Base-by-base conservation (phyloP, 2,888 invertebrate genomes). In the Halocaridina rubra region DNA sequence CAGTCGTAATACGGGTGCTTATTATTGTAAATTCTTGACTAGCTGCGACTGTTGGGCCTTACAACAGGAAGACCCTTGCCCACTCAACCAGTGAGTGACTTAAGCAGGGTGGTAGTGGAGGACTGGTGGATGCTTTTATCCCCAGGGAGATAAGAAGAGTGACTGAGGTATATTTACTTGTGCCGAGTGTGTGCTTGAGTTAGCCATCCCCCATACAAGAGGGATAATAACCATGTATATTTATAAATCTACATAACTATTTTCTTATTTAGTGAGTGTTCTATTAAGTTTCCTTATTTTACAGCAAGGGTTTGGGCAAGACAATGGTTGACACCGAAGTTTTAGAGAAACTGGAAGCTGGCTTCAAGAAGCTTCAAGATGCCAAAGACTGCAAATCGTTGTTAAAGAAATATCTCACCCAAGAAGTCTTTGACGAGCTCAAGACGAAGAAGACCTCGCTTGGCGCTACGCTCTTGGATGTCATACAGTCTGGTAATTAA, bases 371-470 rank as follows among this genome's bases (percentile, higher is more conserved):
- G 93, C 93, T 97, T 90, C 93, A 94, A 90, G 95, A 93, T 89
- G 96, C 96, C 88, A 88, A 89, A 69, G 96, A 97, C 92, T 98
- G 97, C 92, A 97, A 98, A 93, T 98, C 98, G 24, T 94, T 99
- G 92, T 93, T 98, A 93, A 98, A 98, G 94, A 98, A 98, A 92
- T 96, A 96, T 93, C 94, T 98, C 90, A 95, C 96, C 91, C 95
- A 94, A 93, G 96, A 97, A 90, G 93, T 97, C 87, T 97, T 98
- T 92, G 97, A 98, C 90, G 94, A 94, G 90, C 94, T 97, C 89
- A 98, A 98, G 94, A 95, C 94, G 92, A 95, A 95, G 94, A 97
- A 97, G 93, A 98, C 98, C 88, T 94, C 95, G 89, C 97, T 98
- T 91, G 97, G 97, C 90, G 97, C 98, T 87, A 95, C 96, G 87